Evolutionary conservation across 2,113 vertebrate species (phyloP).

Genomic region (Xenotilapia flavipinnis): DNA sequence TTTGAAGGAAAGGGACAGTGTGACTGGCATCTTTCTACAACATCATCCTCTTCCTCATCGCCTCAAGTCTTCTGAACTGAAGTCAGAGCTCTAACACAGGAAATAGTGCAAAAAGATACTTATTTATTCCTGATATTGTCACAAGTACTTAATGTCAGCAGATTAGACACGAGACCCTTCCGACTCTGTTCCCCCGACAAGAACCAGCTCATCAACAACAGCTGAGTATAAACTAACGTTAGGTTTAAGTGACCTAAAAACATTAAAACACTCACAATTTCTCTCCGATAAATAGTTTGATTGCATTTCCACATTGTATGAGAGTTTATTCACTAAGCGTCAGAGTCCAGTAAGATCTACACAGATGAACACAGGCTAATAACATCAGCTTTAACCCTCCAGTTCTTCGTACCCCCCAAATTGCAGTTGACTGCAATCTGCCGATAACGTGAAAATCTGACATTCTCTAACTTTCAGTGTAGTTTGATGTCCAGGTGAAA

Average conservation of each 20-base stretch:
- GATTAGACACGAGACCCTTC: neutral
- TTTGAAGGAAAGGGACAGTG: neutral
- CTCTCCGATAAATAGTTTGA: neutral
- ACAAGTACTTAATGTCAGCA: neutral
- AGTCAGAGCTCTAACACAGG: neutral
- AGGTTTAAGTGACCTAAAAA: neutral
- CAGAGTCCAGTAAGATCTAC: neutral
- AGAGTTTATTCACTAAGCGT: neutral
- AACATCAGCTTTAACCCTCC: neutral
- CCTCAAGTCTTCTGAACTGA: neutral
- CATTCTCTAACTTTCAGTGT: neutral
- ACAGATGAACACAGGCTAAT: neutral
- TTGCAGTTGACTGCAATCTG: neutral
- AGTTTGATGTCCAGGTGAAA: neutral
- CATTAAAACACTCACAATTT: neutral
- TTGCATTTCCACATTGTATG: neutral
- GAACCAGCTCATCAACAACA: neutral
- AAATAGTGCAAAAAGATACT: neutral
- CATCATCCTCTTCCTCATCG: neutral
- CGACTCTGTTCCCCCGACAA: neutral
- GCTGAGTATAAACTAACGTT: accelerated
- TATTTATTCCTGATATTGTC: neutral
- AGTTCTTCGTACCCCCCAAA: too few species aligned
- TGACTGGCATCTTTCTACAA: neutral
- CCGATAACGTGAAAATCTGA: neutral